Percentiles rank a stretch among this genome's conserved stretches.
phyloP scores from a whole-genome alignment of 1,140 invertebrate species.

The Parapsyche elsis region DNA sequence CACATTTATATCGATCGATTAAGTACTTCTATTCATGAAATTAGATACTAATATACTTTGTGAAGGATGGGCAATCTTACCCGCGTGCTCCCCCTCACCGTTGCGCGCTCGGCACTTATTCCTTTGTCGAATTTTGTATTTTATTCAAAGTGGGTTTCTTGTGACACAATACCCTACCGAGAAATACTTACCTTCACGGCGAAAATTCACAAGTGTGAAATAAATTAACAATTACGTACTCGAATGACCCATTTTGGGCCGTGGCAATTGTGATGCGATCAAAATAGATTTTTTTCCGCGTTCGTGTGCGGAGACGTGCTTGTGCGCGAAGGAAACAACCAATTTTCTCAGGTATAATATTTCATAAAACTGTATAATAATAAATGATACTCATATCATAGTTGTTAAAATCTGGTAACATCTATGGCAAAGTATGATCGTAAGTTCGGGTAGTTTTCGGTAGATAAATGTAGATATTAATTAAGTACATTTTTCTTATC shows the following conservation, averaged over 20 bases:
- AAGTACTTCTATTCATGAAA: conserved; percentile 53
- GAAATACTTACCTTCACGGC: not conserved
- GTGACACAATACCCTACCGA: conserved; percentile 18
- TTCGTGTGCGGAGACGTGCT: not conserved
- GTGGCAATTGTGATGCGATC: not conserved
- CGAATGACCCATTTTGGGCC: conserved; percentile 18
- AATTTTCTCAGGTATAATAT: no score
- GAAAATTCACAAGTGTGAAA: conserved; percentile 8
- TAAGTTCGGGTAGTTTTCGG: no score
- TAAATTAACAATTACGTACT: conserved; percentile 52
- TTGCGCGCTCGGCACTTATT: not conserved
- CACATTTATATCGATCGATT: conserved; percentile 55
- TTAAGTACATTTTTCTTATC: no score
- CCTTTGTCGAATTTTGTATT: conserved; percentile 3
- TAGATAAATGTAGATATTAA: no score
- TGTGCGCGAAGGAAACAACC: no score
- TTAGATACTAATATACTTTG: conserved; percentile 46
- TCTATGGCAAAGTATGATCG: no score
- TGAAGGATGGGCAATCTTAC: not conserved
- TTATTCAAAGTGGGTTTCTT: conserved; percentile 32
- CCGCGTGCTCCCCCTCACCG: not conserved
- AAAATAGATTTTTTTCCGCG: conserved; percentile 3
- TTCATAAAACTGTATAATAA: no score
- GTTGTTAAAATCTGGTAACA: no score
- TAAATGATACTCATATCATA: no score